Conservation (phyloP, 2,797 vertebrate genomes). For the Orestias chungarensis region DNA sequence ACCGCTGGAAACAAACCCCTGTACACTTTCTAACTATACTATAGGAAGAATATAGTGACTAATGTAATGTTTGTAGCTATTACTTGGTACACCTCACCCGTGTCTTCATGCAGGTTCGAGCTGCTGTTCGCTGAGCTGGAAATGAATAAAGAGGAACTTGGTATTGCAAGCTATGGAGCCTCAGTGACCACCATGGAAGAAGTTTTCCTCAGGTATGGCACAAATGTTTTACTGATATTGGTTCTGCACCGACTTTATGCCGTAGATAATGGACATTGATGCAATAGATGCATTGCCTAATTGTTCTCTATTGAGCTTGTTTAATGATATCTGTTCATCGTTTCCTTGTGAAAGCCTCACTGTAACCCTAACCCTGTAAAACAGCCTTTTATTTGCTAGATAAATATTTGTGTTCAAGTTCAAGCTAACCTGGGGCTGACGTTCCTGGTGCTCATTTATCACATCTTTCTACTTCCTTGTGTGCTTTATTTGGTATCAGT, state of each 20-base stretch:
- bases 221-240: background rate
- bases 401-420: background rate
- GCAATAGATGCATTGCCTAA: background rate
- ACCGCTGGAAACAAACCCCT: background rate
- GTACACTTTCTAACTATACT: background rate
- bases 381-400: background rate
- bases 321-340: background rate
- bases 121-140: conserved; percentile 94
- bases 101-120: conserved; percentile 86
- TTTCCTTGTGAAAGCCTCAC: no score
- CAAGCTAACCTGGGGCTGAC: background rate
- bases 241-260: background rate
- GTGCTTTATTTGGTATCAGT: conserved; percentile 27
- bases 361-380: no score
- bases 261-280: background rate
- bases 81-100: background rate
- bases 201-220: conserved; percentile 91
- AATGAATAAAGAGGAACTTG: conserved; percentile 90
- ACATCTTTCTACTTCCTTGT: conserved; percentile 27
- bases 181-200: conserved; percentile 99
- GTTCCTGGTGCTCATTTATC: conserved; percentile 22
- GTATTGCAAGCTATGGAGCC: conserved; percentile 95
- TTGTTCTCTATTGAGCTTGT: background rate
- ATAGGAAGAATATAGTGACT: background rate
- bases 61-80: background rate